Evolutionary conservation across 1,140 invertebrate genomes (phyloP).

Genomic region (Paralvinella palmiformis): DNA sequence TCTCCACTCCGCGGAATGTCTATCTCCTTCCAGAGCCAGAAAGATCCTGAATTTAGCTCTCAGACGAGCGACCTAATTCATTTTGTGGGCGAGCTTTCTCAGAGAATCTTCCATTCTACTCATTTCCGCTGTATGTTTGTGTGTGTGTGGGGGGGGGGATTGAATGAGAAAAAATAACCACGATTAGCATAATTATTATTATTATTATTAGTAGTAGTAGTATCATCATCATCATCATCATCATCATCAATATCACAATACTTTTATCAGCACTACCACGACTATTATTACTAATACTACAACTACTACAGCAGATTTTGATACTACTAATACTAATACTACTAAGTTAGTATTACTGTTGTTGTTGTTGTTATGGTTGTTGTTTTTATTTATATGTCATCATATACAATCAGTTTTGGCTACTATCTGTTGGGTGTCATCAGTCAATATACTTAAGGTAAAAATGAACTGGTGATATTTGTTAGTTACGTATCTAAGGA

Average conservation of each 20-base stretch:
- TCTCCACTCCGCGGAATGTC: background rate
- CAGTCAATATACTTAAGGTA: too few species aligned
- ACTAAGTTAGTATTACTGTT: background rate
- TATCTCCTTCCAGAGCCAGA: background rate
- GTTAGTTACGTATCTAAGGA: too few species aligned
- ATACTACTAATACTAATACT: background rate
- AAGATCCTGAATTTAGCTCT: background rate
- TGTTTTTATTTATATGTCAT: background rate
- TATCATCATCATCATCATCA: too few species aligned
- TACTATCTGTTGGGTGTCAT: too few species aligned
- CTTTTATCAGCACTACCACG: background rate
- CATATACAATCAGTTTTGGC: too few species aligned
- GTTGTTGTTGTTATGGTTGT: background rate
- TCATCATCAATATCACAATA: background rate
- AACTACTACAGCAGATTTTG: background rate
- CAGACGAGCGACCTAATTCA: background rate
- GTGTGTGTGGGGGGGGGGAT: too few species aligned
- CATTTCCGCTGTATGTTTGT: constrained; percentile 40
- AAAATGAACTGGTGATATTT: too few species aligned
- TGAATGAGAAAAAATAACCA: background rate
- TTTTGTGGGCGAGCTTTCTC: constrained; percentile 22
- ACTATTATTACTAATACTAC: too few species aligned
- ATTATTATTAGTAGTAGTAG: too few species aligned
- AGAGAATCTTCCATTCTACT: constrained; percentile 36
- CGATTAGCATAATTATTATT: background rate